Percentiles rank a stretch among this genome's conserved stretches.
These are phyloP conservation scores for Hypena proboscidalis DNA, from an alignment of 2,888 invertebrate genomes.

Conservation along the genomic window DNA sequence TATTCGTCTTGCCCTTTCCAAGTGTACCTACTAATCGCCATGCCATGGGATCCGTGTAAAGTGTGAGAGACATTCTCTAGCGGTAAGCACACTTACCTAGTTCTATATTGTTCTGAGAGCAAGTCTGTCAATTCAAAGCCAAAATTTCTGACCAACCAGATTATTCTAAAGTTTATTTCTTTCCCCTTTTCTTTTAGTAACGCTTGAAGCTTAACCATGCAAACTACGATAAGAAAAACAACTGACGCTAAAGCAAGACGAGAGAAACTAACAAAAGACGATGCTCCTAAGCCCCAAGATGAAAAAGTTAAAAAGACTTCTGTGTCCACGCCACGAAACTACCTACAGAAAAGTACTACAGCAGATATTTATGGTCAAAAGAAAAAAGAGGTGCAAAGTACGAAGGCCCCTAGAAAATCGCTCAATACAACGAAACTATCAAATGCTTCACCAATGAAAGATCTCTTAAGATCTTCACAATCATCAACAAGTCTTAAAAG, in stretches of 20 bases:
- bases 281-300: conserved; percentile 44
- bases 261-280: conserved; percentile 55
- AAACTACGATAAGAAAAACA: conserved; percentile 49
- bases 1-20: no score
- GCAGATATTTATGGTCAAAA: conserved; percentile 70
- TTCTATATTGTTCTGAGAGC: no score
- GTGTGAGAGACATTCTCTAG: no score
- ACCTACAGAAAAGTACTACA: conserved; percentile 58
- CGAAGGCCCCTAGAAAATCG: conserved; percentile 60
- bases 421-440: conserved; percentile 33
- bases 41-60: no score
- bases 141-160: no score
- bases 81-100: no score
- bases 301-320: conserved; percentile 60
- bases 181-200: no score
- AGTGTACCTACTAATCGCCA: no score
- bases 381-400: conserved; percentile 45
- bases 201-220: conserved; percentile 39
- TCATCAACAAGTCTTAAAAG: conserved; percentile 56
- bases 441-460: conserved; percentile 65
- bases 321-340: conserved; percentile 62
- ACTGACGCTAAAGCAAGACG: conserved; percentile 19
- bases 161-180: no score
- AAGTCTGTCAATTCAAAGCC: no score
- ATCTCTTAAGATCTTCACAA: conserved; percentile 62